Base-by-base conservation (phyloP, 2,113 vertebrate species). In the Loxodonta africana region DNA sequence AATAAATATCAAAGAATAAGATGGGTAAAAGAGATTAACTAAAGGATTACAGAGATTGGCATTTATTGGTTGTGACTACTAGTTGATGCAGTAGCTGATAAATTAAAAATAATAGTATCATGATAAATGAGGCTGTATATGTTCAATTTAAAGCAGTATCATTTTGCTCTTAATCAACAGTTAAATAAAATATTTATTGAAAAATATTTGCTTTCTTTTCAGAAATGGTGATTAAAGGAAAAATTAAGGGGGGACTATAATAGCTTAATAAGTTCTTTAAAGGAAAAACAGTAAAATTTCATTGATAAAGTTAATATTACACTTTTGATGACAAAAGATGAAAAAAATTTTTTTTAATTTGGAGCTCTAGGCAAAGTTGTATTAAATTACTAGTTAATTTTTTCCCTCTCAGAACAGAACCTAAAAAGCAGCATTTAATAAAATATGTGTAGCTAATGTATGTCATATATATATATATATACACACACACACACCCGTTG, bases 301-400 rank as follows among this genome's bases (percentile, higher is more conserved):
- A 74, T 46, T 97, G 2, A 4, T 62, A 91, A 94, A 83, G 15
- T 84, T 83, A 93, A 37, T 60, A 57, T 51, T 78, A 57, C 20
- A 18, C 8, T 83, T 94, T 60, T 94, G 8, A 88, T 85, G 6
- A 85, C 3, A 83, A 93, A 44, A 11, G 3, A 25, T 30, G 1
- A 37, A 37, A 37, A 48, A 78, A 67, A 12, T 57, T 12, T 78
- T 37, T n/a, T 80, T 73, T 28, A 62, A 80, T 73, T 14, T 69
- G 67, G 2, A 71, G 5, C 48, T 67, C 87, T 46, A 88, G 85
- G 63, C 18, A 93, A 96, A 97, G 10, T 18, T 81, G 25, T 51
- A 1, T 74, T 53, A 84, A 93, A 60, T 73, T 8, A 74, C 25
- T 62, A 82, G 5, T 65, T 92, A 85, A 87, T 63, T 74, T 37